These are phyloP conservation scores for Electrona antarctica DNA, from an alignment of 2,113 vertebrate species.

Conservation along the genomic window DNA sequence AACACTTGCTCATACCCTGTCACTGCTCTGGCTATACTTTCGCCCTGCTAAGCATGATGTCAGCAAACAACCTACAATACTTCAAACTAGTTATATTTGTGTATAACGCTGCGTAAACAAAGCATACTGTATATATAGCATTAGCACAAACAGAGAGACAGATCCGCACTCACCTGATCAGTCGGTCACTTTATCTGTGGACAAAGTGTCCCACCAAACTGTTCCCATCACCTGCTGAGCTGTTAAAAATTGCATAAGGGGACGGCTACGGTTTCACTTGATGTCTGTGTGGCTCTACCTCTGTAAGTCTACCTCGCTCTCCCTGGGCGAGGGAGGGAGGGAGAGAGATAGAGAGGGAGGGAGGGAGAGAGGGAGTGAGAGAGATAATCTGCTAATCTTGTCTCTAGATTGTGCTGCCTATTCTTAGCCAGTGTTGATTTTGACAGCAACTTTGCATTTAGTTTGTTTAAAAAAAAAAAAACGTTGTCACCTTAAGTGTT, in stretches of 20 bases:
- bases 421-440: constrained; percentile 54
- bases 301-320: constrained; percentile 63
- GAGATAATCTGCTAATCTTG: constrained; percentile 79
- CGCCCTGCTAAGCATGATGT: background rate
- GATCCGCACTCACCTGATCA: constrained; percentile 65
- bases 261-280: constrained; percentile 69
- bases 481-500: too few species aligned
- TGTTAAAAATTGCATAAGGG: constrained; percentile 77
- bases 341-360: background rate
- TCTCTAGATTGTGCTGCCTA: constrained; percentile 60
- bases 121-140: background rate
- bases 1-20: background rate
- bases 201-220: constrained; percentile 68
- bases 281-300: constrained; percentile 38
- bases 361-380: constrained; percentile 23
- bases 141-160: constrained; percentile 10
- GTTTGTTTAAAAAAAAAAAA: too few species aligned
- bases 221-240: constrained; percentile 78
- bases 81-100: constrained; percentile 23
- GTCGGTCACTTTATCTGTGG: constrained; percentile 63
- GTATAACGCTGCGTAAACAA: constrained; percentile 1
- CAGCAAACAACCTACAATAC: background rate
- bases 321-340: background rate
- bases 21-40: background rate
- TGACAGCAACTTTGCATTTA: too few species aligned